These are phyloP conservation scores for Drosophila subquinaria DNA, from an alignment of 2,888 invertebrate genomes.

Conservation along the genomic window DNA sequence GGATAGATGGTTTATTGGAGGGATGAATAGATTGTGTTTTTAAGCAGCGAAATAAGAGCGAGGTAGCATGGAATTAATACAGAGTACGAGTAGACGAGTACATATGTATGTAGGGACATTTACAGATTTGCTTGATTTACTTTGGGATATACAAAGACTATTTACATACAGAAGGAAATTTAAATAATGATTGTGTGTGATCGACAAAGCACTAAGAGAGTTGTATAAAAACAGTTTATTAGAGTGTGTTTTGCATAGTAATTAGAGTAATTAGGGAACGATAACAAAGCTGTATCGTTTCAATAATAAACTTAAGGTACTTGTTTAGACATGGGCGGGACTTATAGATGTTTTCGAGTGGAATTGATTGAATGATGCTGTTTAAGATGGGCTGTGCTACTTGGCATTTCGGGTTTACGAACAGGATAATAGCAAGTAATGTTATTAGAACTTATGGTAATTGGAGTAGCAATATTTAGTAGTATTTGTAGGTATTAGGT, in stretches of 20 bases:
- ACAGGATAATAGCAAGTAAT: constrained; percentile 35
- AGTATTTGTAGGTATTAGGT: constrained; percentile 28
- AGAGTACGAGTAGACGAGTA: background rate
- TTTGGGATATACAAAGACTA: constrained; percentile 14
- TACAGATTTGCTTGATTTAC: constrained; percentile 6
- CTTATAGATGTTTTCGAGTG: constrained; percentile 5
- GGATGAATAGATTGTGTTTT: constrained; percentile 4
- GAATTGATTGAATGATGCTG: constrained; percentile 8
- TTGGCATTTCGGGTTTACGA: constrained; percentile 33
- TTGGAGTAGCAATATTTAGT: constrained; percentile 18
- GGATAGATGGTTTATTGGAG: constrained; percentile 7
- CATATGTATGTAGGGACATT: background rate
- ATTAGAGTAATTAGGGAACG: background rate
- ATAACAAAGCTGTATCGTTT: constrained; percentile 1
- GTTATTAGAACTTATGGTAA: constrained; percentile 28
- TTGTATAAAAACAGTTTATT: background rate
- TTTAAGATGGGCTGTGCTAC: constrained; percentile 9
- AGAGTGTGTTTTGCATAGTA: background rate
- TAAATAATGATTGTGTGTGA: constrained; percentile 11
- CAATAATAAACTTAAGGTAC: background rate
- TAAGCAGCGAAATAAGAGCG: constrained; percentile 32
- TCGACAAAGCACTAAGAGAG: background rate
- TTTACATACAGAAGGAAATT: constrained; percentile 15
- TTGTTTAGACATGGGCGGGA: constrained; percentile 1
- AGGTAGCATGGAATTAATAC: constrained; percentile 6